These are phyloP conservation scores for Phaonia tiefii DNA, from an alignment of 2,888 invertebrate species.

Conservation along the genomic window DNA sequence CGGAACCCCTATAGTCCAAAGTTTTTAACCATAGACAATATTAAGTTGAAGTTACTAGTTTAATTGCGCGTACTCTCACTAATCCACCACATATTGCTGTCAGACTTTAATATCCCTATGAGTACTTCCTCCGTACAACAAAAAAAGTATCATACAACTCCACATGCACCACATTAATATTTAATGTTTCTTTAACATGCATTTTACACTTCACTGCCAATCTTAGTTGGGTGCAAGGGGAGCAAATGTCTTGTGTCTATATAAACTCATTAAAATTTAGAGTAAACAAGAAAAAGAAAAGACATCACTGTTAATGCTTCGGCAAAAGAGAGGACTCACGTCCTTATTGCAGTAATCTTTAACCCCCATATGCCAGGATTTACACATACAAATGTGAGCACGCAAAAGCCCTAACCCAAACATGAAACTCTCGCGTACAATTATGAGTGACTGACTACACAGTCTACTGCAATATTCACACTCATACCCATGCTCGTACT, in stretches of 20 bases:
- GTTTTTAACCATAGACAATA: no score
- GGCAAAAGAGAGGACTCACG: slow-evolving; percentile 19
- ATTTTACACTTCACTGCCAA: slow-evolving; percentile 51
- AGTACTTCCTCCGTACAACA: no score
- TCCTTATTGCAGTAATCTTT: slow-evolving; percentile 25
- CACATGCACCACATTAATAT: slow-evolving; percentile 29
- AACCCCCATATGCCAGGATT: slow-evolving; percentile 21
- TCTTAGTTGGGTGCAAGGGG: slow-evolving; percentile 20
- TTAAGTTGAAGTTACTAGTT: no score
- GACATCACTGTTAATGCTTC: not conserved
- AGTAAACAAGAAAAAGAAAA: slow-evolving; percentile 2
- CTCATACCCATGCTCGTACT: slow-evolving; percentile 20
- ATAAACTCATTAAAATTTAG: slow-evolving; percentile 50
- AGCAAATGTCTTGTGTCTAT: slow-evolving; percentile 54
- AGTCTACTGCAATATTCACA: not conserved
- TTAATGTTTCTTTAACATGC: slow-evolving; percentile 39
- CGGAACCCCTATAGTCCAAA: no score
- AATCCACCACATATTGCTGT: no score
- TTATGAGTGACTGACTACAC: not conserved
- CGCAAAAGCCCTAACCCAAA: not conserved
- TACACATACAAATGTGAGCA: not conserved
- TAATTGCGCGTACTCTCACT: no score
- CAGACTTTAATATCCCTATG: no score
- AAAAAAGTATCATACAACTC: no score
- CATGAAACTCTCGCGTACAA: slow-evolving; percentile 7